phyloP scores from a whole-genome alignment of 2,797 vertebrate species.

The Pelodytes ibericus region DNA sequence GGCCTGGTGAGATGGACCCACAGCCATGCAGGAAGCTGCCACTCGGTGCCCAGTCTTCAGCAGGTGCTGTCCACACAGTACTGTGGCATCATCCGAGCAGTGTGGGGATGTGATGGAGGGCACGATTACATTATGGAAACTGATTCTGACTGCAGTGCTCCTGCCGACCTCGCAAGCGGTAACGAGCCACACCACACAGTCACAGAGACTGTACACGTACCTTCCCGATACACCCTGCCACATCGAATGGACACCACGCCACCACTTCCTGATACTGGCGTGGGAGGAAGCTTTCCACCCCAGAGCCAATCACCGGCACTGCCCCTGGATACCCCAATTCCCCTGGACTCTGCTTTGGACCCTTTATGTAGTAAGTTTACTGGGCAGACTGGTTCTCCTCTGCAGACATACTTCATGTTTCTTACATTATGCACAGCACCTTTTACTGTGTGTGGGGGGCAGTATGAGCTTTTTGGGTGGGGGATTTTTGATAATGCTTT shows the following conservation, averaged over 20 bases:
- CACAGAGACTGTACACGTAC: neutral
- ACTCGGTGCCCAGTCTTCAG: constrained; percentile 79
- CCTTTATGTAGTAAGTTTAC: constrained; percentile 17
- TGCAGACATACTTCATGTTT: no score
- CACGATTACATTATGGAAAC: constrained; percentile 87
- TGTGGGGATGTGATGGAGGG: constrained; percentile 86
- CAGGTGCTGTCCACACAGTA: constrained; percentile 84
- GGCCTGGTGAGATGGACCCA: constrained; percentile 88
- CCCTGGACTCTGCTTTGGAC: neutral
- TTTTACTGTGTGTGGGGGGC: no score
- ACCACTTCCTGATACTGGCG: constrained; percentile 16
- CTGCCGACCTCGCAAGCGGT: constrained; percentile 56
- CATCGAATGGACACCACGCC: neutral
- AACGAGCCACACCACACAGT: constrained; percentile 43
- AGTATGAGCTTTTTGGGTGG: no score
- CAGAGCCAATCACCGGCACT: constrained; percentile 63
- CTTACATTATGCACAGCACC: no score
- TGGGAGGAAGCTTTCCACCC: neutral
- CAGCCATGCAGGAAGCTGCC: constrained; percentile 78
- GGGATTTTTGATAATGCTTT: no score
- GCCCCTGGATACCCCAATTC: constrained; percentile 32
- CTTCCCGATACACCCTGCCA: neutral
- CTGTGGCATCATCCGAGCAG: constrained; percentile 78
- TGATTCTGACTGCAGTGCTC: constrained; percentile 60
- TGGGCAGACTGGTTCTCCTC: no score